These are phyloP conservation scores for Sinodicranocentrus sp. DNA, from an alignment of 2,888 invertebrate genomes.

Conservation along the genomic window DNA sequence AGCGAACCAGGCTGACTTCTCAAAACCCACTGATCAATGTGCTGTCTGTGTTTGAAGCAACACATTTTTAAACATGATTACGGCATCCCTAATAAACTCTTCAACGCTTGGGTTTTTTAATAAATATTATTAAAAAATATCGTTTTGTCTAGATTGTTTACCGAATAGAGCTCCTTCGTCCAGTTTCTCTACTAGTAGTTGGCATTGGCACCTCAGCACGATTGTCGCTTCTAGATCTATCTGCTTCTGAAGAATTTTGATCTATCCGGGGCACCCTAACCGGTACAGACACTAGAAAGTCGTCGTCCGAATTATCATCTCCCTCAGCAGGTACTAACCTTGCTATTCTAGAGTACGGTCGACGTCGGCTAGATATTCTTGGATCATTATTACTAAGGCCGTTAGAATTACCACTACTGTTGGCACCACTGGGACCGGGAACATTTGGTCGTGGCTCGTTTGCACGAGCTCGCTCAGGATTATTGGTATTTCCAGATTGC, in stretches of 20 bases:
- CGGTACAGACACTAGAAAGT: conserved; percentile 56
- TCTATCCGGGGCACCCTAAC: conserved; percentile 58
- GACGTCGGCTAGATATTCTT: conserved; percentile 14
- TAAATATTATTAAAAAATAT: neutral
- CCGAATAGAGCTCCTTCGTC: conserved; percentile 34
- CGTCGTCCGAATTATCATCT: conserved; percentile 60
- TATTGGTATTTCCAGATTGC: neutral
- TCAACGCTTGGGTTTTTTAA: neutral
- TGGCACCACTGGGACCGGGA: neutral
- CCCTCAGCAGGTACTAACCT: conserved; percentile 28
- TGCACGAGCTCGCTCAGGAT: neutral
- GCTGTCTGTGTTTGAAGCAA: conserved; percentile 21
- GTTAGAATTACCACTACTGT: neutral
- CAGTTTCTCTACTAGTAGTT: conserved; percentile 39
- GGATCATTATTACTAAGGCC: conserved; percentile 19
- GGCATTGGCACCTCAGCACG: conserved; percentile 22
- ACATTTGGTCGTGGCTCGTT: neutral
- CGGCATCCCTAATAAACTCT: no score
- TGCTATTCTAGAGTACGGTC: conserved; percentile 59
- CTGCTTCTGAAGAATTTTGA: neutral
- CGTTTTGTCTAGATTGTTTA: conserved; percentile 14
- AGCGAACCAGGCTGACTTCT: conserved; percentile 12
- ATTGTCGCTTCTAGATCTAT: conserved; percentile 1
- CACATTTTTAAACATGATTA: no score
- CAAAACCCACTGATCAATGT: conserved; percentile 43